A percentile compares a stretch with the other conserved stretches of the same genome.
These are phyloP conservation scores for Lamprologus lemairii DNA, from an alignment of 2,113 vertebrate genomes.

Conservation along the genomic window DNA sequence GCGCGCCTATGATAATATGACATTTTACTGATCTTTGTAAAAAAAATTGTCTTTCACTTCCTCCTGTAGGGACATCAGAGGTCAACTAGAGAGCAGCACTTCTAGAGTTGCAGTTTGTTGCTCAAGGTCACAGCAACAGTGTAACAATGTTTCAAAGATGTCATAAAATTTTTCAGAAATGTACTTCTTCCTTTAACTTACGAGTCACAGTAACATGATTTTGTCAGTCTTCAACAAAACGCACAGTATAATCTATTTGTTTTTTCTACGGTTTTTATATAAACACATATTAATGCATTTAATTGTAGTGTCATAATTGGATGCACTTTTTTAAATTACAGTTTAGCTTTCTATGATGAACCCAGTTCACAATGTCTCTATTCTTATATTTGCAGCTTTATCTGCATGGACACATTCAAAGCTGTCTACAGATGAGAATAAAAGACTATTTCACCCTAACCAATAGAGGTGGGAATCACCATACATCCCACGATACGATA, in stretches of 20 bases:
- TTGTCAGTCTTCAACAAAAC: not conserved
- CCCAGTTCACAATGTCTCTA: not conserved
- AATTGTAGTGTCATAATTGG: not conserved
- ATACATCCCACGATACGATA: too few species aligned
- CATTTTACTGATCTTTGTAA: not conserved
- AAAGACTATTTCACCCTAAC: not conserved
- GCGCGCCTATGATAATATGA: not conserved
- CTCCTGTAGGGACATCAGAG: not conserved
- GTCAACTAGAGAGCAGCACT: not conserved
- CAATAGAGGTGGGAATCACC: not conserved
- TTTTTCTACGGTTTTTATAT: not conserved
- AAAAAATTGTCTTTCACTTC: not conserved
- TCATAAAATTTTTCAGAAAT: not conserved
- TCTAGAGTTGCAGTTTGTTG: not conserved
- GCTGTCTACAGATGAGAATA: not conserved
- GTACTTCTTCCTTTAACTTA: too few species aligned
- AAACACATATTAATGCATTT: not conserved
- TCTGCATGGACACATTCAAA: conserved; percentile 29
- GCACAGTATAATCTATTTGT: not conserved
- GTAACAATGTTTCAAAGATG: not conserved
- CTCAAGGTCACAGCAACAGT: not conserved
- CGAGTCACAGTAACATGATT: not conserved
- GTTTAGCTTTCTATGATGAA: not conserved
- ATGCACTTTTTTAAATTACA: not conserved
- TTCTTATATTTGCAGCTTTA: not conserved